Evolutionary conservation across 2,113 vertebrate species (phyloP).

Genomic region (Sinosuthora webbiana): DNA sequence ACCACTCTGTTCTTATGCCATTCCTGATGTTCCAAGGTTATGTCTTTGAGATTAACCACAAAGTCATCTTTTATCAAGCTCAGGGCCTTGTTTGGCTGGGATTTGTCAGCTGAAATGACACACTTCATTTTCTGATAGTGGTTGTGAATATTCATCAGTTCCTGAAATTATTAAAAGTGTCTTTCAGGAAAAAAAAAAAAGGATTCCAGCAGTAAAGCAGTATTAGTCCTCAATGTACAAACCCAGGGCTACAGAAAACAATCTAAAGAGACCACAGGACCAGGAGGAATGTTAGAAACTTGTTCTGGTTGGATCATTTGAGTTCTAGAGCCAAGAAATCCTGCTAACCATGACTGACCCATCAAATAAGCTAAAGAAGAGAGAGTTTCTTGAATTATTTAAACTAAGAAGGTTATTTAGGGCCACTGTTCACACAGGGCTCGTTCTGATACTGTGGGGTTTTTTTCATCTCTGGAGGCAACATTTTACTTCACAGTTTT

Average conservation of each 20-base stretch:
- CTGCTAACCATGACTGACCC: not conserved
- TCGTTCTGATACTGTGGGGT: not conserved
- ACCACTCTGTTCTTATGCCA: conserved; percentile 84
- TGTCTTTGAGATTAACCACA: conserved; percentile 74
- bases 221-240: not conserved
- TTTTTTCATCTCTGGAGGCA: not conserved
- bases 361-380: not conserved
- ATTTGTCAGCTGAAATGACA: conserved; percentile 61
- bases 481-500: not conserved
- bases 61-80: conserved; percentile 82
- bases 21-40: conserved; percentile 79
- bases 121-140: conserved; percentile 88
- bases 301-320: not conserved
- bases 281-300: not conserved
- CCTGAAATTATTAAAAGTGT: conserved; percentile 69
- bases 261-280: not conserved
- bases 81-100: conserved; percentile 69
- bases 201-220: not conserved
- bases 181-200: not conserved
- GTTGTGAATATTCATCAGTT: conserved; percentile 86
- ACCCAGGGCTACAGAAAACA: not conserved
- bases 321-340: not conserved
- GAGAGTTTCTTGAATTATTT: not conserved
- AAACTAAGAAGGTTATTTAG: not conserved
- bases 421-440: not conserved